Base-by-base conservation (phyloP, 2,888 invertebrate species). In the Drosophila sordidapex region DNA sequence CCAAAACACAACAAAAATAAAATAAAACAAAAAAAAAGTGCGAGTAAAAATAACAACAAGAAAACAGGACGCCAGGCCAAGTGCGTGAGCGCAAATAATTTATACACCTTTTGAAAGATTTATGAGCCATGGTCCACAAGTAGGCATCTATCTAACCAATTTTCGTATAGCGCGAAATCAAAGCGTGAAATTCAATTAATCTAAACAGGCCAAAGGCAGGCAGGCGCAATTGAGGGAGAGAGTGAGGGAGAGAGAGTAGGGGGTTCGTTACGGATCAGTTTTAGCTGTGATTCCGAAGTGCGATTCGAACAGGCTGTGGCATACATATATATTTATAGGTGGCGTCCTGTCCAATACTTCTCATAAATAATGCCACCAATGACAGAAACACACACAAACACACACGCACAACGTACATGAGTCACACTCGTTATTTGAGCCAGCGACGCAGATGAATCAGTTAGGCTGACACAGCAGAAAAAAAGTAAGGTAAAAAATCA, bases 131-230 rank as follows among this genome's bases (percentile, higher is more conserved):
- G 59, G 81, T 64, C 76, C 73, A 43, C 73, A 65, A 59, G 60
- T 54, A 65, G 76, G 74, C 76, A 49, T 54, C 4, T 46, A 46
- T 46, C 71, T 68, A 70, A 82, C 68, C 84, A 79, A 82, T 76
- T 74, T 70, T 53, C 61, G 25, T 60, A 65, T 68, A 56, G 69
- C 82, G 70, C 70, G 71, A 90, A 90, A 89, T 87, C 90, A 87
- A 90, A 87, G 89, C 89, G 84, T 87, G 84, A 90, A 89, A 90
- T 87, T 90, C 85, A 87, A 87, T 90, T 89, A 87, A 89, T 87
- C 85, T 89, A 81, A 79, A 73, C 80, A 80, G 76, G 21, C 49
- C 31, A 57, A 38, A 40, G 35, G n/a, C 36, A 51, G 27, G 8
- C 38, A 3, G 70, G 35, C 53, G 46, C 18, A 18, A 4, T 35